Evolutionary conservation across 2,888 invertebrate species (phyloP).

Genomic region (Cryptocheilus praepositus): DNA sequence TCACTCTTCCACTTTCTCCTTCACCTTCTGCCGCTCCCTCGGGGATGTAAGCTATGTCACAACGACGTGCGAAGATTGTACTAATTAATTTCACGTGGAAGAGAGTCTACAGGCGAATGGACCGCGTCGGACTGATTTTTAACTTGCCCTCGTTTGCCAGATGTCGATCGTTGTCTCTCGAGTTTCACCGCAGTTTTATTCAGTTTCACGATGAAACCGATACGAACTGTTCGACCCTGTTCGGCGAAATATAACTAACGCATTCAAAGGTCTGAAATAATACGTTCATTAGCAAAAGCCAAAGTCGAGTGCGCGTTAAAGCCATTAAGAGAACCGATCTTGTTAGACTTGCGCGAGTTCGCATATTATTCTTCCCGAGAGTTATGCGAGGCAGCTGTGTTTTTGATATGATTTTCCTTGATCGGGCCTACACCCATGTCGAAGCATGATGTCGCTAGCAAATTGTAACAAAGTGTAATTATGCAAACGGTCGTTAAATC

Average conservation of each 20-base stretch:
- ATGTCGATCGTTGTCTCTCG: too few relatives aligned
- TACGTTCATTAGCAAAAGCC: too few relatives aligned
- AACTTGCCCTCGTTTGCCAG: too few relatives aligned
- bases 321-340: not conserved
- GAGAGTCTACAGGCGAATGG: not conserved
- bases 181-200: too few relatives aligned
- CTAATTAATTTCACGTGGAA: conserved; percentile 35
- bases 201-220: too few relatives aligned
- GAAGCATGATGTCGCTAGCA: too few relatives aligned
- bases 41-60: conserved; percentile 25
- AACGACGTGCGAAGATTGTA: conserved; percentile 41
- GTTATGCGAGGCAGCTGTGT: conserved; percentile 68
- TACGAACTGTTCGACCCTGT: too few relatives aligned
- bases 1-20: conserved; percentile 2
- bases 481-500: too few relatives aligned
- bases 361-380: conserved; percentile 66
- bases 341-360: conserved; percentile 53
- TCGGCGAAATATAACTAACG: too few relatives aligned
- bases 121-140: too few relatives aligned
- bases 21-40: conserved; percentile 5
- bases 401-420: conserved; percentile 24
- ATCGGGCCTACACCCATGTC: conserved; percentile 36
- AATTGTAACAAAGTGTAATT: too few relatives aligned
- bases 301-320: not conserved
- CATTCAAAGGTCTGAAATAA: too few relatives aligned